phyloP scores from a whole-genome alignment of 2,797 vertebrate genomes.

The Parotocinclus haroldoi region DNA sequence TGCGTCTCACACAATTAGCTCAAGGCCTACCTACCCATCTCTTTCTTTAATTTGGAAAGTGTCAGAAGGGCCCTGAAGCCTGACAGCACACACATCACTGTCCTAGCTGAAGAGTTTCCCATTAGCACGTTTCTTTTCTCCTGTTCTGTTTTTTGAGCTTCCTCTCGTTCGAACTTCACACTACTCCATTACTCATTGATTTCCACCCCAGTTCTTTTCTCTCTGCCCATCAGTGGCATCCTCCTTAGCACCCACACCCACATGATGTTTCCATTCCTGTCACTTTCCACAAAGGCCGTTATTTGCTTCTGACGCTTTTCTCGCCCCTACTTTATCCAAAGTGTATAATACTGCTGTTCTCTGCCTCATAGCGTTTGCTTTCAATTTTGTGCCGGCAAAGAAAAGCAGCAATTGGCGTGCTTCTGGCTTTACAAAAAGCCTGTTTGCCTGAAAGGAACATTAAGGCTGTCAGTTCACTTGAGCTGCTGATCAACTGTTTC shows the following conservation, averaged over 20 bases:
- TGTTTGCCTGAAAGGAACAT: slow-evolving; percentile 41
- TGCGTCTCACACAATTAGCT: slow-evolving; percentile 49
- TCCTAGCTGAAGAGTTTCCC: slow-evolving; percentile 59
- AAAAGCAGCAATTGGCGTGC: slow-evolving; percentile 15
- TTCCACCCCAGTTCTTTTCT: background rate
- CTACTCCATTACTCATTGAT: background rate
- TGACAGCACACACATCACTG: slow-evolving; percentile 65
- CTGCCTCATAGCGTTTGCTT: slow-evolving; percentile 22
- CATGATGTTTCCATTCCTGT: too few relatives aligned
- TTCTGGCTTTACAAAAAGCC: slow-evolving; percentile 27
- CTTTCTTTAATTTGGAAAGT: slow-evolving; percentile 61
- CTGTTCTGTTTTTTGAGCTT: background rate
- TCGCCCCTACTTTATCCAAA: slow-evolving; percentile 20
- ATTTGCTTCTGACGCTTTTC: slow-evolving; percentile 10
- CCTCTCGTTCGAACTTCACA: too few relatives aligned
- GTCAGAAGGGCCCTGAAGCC: slow-evolving; percentile 52
- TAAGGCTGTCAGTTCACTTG: slow-evolving; percentile 45
- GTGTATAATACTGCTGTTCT: background rate
- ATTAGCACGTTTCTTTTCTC: slow-evolving; percentile 44
- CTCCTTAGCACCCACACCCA: too few relatives aligned
- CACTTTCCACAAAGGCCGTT: too few relatives aligned
- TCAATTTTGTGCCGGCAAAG: slow-evolving; percentile 22
- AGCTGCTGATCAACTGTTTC: slow-evolving; percentile 24
- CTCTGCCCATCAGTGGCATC: background rate
- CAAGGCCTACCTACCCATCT: slow-evolving; percentile 45